phyloP scores from a whole-genome alignment of 1,140 invertebrate species.

The Marisa cornuarietis region DNA sequence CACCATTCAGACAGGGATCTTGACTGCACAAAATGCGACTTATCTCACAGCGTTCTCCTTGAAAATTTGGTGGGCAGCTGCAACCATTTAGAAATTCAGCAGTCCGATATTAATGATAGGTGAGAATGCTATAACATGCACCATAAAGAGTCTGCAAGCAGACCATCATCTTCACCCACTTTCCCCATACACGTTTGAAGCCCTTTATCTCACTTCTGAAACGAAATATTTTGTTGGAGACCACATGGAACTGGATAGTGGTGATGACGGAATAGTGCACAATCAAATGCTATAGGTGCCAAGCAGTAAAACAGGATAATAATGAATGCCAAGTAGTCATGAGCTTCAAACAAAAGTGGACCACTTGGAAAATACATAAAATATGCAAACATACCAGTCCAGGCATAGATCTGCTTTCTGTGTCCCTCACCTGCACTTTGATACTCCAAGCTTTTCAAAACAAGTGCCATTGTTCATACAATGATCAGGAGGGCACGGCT shows the following conservation, averaged over 20 bases:
- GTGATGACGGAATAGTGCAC: neutral
- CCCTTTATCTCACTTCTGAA: too few relatives aligned
- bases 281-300: neutral
- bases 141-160: too few relatives aligned
- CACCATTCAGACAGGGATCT: neutral
- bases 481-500: slow-evolving; percentile 67
- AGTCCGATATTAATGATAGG: too few relatives aligned
- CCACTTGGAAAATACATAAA: neutral
- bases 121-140: too few relatives aligned
- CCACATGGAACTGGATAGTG: neutral
- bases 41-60: too few relatives aligned
- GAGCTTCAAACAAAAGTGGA: neutral
- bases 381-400: neutral
- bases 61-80: too few relatives aligned
- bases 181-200: too few relatives aligned
- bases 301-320: neutral
- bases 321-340: neutral
- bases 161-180: too few relatives aligned
- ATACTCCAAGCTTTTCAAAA: slow-evolving; percentile 42
- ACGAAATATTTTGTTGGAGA: neutral
- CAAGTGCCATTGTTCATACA: slow-evolving; percentile 74
- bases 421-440: slow-evolving; percentile 62
- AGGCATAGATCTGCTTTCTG: neutral
- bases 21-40: neutral
- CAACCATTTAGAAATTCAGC: neutral